These are phyloP conservation scores for Eufriesea mexicana DNA, from an alignment of 1,140 invertebrate species.

Conservation along the genomic window DNA sequence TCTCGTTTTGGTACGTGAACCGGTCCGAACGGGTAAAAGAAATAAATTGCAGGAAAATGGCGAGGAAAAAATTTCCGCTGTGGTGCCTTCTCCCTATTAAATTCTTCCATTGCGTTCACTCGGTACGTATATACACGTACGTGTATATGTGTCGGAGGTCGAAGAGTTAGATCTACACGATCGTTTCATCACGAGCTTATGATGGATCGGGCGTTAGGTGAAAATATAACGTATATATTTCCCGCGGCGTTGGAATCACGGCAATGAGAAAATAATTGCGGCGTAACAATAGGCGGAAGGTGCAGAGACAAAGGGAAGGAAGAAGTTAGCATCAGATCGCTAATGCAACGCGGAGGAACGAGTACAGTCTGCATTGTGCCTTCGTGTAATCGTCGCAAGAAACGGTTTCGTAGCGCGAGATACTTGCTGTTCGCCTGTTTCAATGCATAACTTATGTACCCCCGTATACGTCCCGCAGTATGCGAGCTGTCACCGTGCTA, in stretches of 20 bases:
- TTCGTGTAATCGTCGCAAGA: constrained; percentile 4
- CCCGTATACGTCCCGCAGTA: background rate
- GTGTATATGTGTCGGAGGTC: background rate
- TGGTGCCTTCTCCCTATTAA: background rate
- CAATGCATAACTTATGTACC: background rate
- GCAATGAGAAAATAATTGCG: background rate
- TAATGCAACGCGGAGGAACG: constrained; percentile 32
- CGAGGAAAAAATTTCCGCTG: background rate
- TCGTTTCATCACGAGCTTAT: background rate
- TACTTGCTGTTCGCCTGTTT: constrained; percentile 9
- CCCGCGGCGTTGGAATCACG: background rate
- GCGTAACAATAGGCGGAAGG: constrained; percentile 28
- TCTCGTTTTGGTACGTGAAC: no score
- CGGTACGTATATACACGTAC: background rate
- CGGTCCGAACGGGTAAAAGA: no score
- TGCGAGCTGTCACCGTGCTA: no score
- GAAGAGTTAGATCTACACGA: constrained; percentile 22
- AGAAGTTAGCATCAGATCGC: constrained; percentile 22
- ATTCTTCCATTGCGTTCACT: background rate
- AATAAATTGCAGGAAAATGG: background rate
- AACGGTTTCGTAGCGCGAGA: constrained; percentile 2
- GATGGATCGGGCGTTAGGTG: constrained; percentile 27
- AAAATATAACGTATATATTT: constrained; percentile 37
- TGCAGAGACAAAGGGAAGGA: constrained; percentile 26
- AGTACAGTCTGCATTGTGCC: constrained; percentile 15